Conservation (phyloP, 2,797 vertebrate genomes). For the Falco peregrinus region DNA sequence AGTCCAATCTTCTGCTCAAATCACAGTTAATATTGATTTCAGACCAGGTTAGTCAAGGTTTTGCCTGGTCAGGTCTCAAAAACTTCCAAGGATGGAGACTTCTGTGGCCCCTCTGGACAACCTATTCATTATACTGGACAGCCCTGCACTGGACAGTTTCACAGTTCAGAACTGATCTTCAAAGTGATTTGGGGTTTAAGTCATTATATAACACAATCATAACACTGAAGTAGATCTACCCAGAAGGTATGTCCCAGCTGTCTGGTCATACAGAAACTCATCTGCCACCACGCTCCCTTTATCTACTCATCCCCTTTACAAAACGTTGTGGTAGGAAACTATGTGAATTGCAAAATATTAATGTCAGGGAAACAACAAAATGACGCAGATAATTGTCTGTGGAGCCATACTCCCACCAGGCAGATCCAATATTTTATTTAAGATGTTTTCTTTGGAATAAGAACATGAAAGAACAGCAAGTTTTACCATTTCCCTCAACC, state of each 20-base stretch:
- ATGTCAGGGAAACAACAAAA: conserved; percentile 34
- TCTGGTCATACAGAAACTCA: neutral
- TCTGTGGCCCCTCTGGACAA: neutral
- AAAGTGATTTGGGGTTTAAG: neutral
- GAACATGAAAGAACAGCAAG: conserved; percentile 13
- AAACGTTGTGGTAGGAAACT: conserved; percentile 36
- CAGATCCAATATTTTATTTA: conserved; percentile 27
- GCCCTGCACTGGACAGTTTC: neutral
- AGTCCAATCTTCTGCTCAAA: neutral
- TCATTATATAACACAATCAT: neutral
- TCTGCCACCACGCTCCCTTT: neutral
- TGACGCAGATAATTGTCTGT: conserved; percentile 24
- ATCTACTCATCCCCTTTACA: neutral
- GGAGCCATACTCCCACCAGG: neutral
- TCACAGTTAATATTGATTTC: neutral
- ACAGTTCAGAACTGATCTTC: neutral
- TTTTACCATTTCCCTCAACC: conserved; percentile 11
- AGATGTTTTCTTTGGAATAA: conserved; percentile 36
- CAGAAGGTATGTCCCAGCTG: neutral
- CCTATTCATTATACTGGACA: neutral
- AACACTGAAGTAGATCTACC: neutral
- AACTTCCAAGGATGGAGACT: neutral
- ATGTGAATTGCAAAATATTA: conserved; percentile 42
- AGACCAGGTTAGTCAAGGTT: neutral
- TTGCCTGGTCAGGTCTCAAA: neutral